These are phyloP conservation scores for Laupala kohalensis DNA, from an alignment of 1,140 invertebrate species.

Conservation along the genomic window DNA sequence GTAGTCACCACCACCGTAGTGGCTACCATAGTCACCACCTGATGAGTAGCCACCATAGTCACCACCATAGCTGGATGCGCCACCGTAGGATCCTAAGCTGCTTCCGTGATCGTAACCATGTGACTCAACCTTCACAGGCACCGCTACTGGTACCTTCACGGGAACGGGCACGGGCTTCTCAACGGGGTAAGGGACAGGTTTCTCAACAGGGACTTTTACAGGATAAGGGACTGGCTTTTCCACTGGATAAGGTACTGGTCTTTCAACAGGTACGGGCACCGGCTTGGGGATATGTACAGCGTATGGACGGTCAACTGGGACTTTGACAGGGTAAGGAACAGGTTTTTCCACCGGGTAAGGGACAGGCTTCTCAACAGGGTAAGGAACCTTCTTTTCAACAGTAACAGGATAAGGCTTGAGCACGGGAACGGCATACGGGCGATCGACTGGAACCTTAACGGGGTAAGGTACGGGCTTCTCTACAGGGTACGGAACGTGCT, in stretches of 20 bases:
- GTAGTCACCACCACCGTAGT: not conserved
- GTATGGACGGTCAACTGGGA: conserved; percentile 19
- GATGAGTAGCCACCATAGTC: not conserved
- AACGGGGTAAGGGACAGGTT: conserved; percentile 20
- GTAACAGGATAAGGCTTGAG: conserved; percentile 33
- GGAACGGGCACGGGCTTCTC: conserved; percentile 6
- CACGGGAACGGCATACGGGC: conserved; percentile 50
- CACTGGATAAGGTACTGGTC: conserved; percentile 5
- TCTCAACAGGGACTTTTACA: conserved; percentile 23
- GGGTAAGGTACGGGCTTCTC: conserved; percentile 47
- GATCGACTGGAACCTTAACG: conserved; percentile 39
- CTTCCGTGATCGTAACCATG: not conserved
- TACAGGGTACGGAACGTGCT: conserved; percentile 43
- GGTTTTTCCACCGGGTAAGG: conserved; percentile 19
- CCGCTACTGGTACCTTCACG: conserved; percentile 11
- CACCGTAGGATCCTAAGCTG: not conserved
- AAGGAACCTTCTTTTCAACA: conserved; percentile 29
- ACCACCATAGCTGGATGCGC: not conserved
- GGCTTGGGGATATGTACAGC: conserved; percentile 12
- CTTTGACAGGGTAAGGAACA: conserved; percentile 23
- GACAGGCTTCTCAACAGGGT: conserved; percentile 9
- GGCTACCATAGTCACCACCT: not conserved
- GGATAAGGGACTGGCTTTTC: conserved; percentile 22
- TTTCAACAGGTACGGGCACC: conserved; percentile 25
- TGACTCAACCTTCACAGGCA: not conserved